These are phyloP conservation scores for Microplitis manilae DNA, from an alignment of 2,888 invertebrate genomes.

Conservation along the genomic window DNA sequence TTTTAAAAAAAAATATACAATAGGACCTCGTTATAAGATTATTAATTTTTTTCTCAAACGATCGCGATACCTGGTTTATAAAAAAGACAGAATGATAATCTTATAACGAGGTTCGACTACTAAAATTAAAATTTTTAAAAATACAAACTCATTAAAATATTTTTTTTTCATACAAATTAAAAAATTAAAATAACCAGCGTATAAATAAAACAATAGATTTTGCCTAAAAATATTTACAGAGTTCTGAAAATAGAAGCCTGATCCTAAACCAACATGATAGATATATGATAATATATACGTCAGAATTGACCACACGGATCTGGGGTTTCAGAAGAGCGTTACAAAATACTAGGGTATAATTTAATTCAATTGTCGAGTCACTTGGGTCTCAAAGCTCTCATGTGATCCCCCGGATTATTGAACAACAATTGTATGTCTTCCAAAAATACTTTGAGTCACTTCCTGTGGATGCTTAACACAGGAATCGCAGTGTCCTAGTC, in stretches of 20 bases:
- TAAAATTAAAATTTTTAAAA: no score
- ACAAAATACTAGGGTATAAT: neutral
- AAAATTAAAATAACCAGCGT: neutral
- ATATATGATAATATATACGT: neutral
- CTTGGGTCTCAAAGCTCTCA: neutral
- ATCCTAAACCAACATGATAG: neutral
- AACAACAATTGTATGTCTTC: neutral
- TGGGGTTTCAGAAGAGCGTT: no score
- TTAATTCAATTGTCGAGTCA: conserved; percentile 1
- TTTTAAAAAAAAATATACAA: no score
- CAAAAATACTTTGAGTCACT: neutral
- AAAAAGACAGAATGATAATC: no score
- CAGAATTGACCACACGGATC: neutral
- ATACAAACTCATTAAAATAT: no score
- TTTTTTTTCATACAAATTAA: no score
- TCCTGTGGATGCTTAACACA: neutral
- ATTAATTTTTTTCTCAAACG: no score
- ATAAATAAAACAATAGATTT: neutral
- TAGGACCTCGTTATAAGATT: no score
- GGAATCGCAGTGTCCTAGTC: neutral
- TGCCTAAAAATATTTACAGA: neutral
- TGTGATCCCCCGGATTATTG: neutral
- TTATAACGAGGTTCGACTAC: no score
- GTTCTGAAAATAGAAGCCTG: neutral
- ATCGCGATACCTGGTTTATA: no score